These are phyloP conservation scores for Nylanderia fulva DNA, from an alignment of 1,140 invertebrate genomes.

Conservation along the genomic window DNA sequence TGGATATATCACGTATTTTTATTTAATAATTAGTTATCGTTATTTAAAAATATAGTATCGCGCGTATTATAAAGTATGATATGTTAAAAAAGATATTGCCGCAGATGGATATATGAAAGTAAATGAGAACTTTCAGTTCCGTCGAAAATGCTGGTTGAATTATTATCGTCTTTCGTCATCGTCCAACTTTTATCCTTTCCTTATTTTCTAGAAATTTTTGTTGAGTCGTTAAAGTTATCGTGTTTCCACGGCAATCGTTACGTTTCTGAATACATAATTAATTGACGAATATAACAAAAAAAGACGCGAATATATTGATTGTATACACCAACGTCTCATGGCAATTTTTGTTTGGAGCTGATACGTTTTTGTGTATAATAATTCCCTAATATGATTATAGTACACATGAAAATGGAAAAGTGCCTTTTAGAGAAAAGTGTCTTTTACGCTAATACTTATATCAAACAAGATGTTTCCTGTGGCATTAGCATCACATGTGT, in stretches of 20 bases:
- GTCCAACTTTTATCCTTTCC: neutral
- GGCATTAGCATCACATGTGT: neutral
- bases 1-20: neutral
- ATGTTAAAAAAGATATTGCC: neutral
- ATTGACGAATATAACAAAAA: neutral
- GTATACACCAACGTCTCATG: neutral
- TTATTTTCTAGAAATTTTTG: constrained; percentile 29
- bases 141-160: neutral
- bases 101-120: neutral
- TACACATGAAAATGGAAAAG: neutral
- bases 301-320: neutral
- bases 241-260: neutral
- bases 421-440: neutral
- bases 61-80: neutral
- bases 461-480: neutral
- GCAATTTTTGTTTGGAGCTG: neutral
- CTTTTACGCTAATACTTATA: neutral
- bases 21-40: neutral
- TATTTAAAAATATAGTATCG: neutral
- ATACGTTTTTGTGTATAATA: neutral
- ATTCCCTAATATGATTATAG: neutral
- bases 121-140: neutral
- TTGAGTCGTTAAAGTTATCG: neutral
- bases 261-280: constrained; percentile 16
- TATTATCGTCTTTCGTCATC: neutral